phyloP scores from a whole-genome alignment of 1,140 invertebrate genomes.

The Cydia amplana region DNA sequence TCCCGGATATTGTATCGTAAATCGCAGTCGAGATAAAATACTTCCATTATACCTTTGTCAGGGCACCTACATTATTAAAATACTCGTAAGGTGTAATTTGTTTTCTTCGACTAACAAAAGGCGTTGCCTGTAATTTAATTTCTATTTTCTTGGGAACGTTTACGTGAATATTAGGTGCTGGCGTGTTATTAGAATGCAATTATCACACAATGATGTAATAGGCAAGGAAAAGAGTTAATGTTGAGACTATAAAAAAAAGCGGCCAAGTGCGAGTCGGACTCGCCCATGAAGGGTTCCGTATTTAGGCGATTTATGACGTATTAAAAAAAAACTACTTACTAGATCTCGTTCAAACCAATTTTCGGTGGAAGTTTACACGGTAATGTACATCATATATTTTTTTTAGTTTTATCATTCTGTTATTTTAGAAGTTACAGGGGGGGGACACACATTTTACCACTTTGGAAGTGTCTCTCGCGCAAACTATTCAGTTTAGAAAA shows the following conservation, averaged over 20 bases:
- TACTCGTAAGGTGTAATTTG: conserved; percentile 1
- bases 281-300: too few relatives aligned
- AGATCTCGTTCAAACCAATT: too few relatives aligned
- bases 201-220: not conserved
- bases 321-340: too few relatives aligned
- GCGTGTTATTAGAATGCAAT: not conserved
- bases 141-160: conserved; percentile 18
- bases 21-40: not conserved
- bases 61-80: not conserved
- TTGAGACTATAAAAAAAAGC: not conserved
- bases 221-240: not conserved
- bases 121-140: conserved; percentile 11
- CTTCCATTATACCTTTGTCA: not conserved
- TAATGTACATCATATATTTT: too few relatives aligned
- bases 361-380: too few relatives aligned
- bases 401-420: too few relatives aligned
- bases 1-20: not conserved
- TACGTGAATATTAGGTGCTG: not conserved
- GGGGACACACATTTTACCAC: too few relatives aligned
- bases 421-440: too few relatives aligned
- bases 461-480: too few relatives aligned
- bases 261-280: too few relatives aligned
- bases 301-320: too few relatives aligned
- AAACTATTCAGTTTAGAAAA: too few relatives aligned
- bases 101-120: conserved; percentile 1